Percentiles rank a stretch among this genome's conserved stretches.
phyloP scores from a whole-genome alignment of 2,888 invertebrate species.

The Noctua janthe region DNA sequence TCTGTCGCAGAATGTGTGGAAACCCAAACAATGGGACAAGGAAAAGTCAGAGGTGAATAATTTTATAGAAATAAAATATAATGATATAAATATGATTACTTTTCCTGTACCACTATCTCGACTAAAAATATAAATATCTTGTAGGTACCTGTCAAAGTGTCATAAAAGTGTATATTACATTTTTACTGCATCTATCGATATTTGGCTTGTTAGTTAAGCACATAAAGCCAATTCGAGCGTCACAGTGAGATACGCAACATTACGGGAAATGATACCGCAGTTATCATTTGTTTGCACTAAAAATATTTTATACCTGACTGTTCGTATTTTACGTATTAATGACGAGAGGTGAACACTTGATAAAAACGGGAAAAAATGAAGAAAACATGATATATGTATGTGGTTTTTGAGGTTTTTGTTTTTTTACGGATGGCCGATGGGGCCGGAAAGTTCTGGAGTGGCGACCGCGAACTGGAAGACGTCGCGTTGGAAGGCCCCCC shows the following conservation, averaged over 20 bases:
- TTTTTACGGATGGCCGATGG: no score
- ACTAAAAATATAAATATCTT: conserved; percentile 5
- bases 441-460: no score
- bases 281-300: conserved; percentile 40
- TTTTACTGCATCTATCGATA: conserved; percentile 41
- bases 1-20: background rate
- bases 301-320: conserved; percentile 2
- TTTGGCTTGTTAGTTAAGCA: conserved; percentile 28
- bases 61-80: background rate
- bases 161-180: conserved; percentile 2
- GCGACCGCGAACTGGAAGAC: no score
- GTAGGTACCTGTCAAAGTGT: background rate
- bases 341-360: background rate
- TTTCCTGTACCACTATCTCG: conserved; percentile 10
- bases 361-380: background rate
- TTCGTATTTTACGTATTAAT: background rate
- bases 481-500: no score
- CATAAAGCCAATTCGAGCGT: conserved; percentile 36
- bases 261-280: conserved; percentile 16
- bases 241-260: conserved; percentile 27
- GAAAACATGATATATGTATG: background rate
- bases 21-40: background rate
- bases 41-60: background rate
- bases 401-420: no score
- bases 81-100: background rate